Percentiles rank a stretch among this genome's conserved stretches.
phyloP scores from a whole-genome alignment of 2,888 invertebrate species.

The Tiliacea aurago region DNA sequence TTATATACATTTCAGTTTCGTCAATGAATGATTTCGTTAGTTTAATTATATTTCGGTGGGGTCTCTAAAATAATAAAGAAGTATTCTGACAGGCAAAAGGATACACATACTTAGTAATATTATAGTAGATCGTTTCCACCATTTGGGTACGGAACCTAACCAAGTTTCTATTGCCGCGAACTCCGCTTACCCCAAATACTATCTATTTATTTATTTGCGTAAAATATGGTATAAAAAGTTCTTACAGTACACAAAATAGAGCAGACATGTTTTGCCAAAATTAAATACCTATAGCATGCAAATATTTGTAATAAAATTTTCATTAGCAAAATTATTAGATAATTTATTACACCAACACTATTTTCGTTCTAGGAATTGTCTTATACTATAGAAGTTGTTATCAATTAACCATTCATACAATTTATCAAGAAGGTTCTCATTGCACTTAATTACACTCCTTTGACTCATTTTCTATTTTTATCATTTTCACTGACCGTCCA shows the following conservation, averaged over 20 bases:
- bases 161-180: background rate
- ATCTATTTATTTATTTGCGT: too few relatives aligned
- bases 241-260: too few relatives aligned
- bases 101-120: background rate
- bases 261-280: too few relatives aligned
- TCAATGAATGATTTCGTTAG: background rate
- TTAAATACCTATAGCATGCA: too few relatives aligned
- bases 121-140: background rate
- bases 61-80: background rate
- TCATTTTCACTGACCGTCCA: conserved; percentile 49
- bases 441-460: conserved; percentile 60
- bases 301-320: too few relatives aligned
- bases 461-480: conserved; percentile 48
- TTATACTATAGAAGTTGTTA: too few relatives aligned
- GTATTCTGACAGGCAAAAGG: background rate
- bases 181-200: conserved; percentile 6
- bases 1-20: background rate
- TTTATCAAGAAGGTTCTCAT: conserved; percentile 25
- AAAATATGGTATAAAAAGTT: too few relatives aligned
- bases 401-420: too few relatives aligned
- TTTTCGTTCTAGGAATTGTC: too few relatives aligned
- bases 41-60: too few relatives aligned
- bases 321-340: too few relatives aligned
- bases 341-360: too few relatives aligned
- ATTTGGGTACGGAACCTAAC: background rate